Evolutionary conservation across 2,113 vertebrate genomes (phyloP).

Genomic region (Tetrax tetrax): DNA sequence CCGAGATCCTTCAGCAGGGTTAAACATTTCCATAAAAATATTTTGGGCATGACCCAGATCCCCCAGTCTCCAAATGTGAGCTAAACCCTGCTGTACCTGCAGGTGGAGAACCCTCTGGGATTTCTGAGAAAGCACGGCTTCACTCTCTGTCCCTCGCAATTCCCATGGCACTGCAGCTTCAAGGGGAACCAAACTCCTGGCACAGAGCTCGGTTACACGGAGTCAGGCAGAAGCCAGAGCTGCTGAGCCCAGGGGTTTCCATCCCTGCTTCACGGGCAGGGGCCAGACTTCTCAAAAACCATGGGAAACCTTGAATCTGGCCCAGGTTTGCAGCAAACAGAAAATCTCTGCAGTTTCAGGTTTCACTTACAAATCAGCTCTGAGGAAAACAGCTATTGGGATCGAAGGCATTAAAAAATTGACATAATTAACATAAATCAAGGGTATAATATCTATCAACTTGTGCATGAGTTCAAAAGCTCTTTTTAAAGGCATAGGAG

Average conservation of each 20-base stretch:
- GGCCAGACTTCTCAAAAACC: not conserved
- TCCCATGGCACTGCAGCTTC: not conserved
- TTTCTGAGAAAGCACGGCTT: not conserved
- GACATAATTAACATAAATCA: conserved; percentile 30
- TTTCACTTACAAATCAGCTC: not conserved
- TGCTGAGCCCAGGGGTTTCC: not conserved
- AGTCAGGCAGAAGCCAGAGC: not conserved
- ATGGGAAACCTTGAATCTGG: not conserved
- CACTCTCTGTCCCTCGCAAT: not conserved
- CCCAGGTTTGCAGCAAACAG: not conserved
- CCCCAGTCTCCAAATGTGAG: not conserved
- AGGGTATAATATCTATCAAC: not conserved
- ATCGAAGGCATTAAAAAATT: conserved; percentile 15
- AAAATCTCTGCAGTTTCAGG: not conserved
- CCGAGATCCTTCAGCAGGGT: not conserved
- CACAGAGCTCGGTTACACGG: not conserved
- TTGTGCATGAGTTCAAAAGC: not conserved
- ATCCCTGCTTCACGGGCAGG: not conserved
- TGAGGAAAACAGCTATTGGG: not conserved
- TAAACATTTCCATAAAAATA: not conserved
- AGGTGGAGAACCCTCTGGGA: not conserved
- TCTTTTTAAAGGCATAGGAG: not conserved
- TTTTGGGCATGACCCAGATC: not conserved
- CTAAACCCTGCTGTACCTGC: not conserved
- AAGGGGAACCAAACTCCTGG: not conserved